phyloP scores from a whole-genome alignment of 2,113 vertebrate species.

The Calyptommatus sinebrachiatus region DNA sequence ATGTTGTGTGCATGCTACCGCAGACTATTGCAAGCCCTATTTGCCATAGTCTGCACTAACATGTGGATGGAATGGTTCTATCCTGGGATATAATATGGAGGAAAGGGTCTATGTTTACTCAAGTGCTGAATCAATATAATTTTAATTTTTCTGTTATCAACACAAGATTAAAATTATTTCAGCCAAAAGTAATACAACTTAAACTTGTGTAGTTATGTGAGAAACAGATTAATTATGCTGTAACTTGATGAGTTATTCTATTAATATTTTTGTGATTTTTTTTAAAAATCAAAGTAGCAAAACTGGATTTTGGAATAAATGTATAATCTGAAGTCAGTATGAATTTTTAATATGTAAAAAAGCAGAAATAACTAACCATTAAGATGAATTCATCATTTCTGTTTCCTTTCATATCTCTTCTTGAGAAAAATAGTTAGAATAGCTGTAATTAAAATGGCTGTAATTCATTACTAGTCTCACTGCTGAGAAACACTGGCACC shows the following conservation, averaged over 20 bases:
- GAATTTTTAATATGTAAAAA: not conserved
- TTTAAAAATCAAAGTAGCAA: not conserved
- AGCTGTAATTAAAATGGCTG: slow-evolving; percentile 47
- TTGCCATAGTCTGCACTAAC: no score
- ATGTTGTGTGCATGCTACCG: no score
- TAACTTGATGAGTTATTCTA: slow-evolving; percentile 31
- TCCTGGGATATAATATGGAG: no score
- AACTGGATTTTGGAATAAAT: not conserved
- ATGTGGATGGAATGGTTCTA: no score
- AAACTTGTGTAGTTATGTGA: not conserved
- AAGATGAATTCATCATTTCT: slow-evolving; percentile 20
- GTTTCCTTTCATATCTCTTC: slow-evolving; percentile 9
- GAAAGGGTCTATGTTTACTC: no score
- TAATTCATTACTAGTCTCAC: slow-evolving; percentile 51
- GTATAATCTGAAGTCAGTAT: slow-evolving; percentile 10
- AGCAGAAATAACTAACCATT: not conserved
- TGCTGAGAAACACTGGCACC: slow-evolving; percentile 45
- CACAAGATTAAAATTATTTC: no score
- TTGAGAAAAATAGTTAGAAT: slow-evolving; percentile 41
- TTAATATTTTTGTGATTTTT: slow-evolving; percentile 11
- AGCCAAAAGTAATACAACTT: no score
- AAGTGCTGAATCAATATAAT: no score
- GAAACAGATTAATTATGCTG: slow-evolving; percentile 58
- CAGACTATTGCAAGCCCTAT: no score
- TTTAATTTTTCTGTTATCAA: no score